These are phyloP conservation scores for Lasioglossum lativentre DNA, from an alignment of 2,888 invertebrate genomes.

Conservation along the genomic window DNA sequence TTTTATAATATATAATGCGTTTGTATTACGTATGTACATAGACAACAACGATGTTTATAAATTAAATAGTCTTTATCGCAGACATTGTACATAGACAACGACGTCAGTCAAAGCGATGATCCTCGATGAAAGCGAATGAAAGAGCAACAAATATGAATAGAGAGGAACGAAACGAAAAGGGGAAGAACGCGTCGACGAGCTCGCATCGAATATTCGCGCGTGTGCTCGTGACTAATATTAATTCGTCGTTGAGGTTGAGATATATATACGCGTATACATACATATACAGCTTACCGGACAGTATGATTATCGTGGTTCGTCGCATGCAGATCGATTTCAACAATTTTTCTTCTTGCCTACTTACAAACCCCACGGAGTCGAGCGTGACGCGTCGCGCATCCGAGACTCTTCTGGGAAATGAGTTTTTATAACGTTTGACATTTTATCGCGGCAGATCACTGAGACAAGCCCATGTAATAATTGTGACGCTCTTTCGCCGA, in stretches of 20 bases:
- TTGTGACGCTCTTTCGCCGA: neutral
- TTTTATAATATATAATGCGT: constrained; percentile 68
- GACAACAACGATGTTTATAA: constrained; percentile 68
- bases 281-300: constrained; percentile 49
- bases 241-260: constrained; percentile 50
- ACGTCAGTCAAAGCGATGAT: constrained; percentile 48
- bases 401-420: neutral
- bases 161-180: neutral
- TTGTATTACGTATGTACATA: constrained; percentile 69
- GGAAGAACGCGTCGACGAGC: constrained; percentile 25
- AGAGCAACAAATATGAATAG: neutral
- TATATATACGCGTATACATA: neutral
- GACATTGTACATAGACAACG: constrained; percentile 64
- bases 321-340: constrained; percentile 30
- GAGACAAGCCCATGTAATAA: constrained; percentile 13
- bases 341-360: constrained; percentile 12
- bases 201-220: constrained; percentile 36
- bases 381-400: constrained; percentile 17
- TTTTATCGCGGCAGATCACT: constrained; percentile 19
- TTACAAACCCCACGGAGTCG: neutral
- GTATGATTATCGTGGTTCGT: constrained; percentile 46
- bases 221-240: constrained; percentile 39
- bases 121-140: constrained; percentile 10
- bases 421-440: constrained; percentile 45
- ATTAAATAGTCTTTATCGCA: constrained; percentile 68